Evolutionary conservation across 2,113 vertebrate genomes (phyloP), one percentile per base, ranked within the genome.

Genomic region (Podarcis raffonei): DNA sequence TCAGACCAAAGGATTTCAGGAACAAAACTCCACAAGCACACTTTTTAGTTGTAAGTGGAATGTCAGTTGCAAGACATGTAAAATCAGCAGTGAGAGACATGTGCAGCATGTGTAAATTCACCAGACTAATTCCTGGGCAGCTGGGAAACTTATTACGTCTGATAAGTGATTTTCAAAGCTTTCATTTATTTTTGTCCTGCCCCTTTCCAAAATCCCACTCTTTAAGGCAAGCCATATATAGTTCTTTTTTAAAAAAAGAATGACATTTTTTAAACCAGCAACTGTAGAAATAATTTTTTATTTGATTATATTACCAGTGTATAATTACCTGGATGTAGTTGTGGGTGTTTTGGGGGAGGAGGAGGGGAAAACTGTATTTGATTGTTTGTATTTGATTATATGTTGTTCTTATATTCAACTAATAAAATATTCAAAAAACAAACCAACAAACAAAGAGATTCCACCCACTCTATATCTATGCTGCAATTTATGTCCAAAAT

Each of bases 1-100:
- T 94, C 89, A 96, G n/a, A 87, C 89, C 83, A 12, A 89, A 95
- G 94, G 94, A 83, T 90, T 93, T 92, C 72, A 90, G 93, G 92
- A 91, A 87, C 92, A 93, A 93, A 89, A 91, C 83, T 89, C 53
- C 83, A 75, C 72, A 86, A 22, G 20, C 74, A 68, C 76, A 81
- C 92, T 92, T 91, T 86, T 89, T 79, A 81, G 68, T 72, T 80
- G 81, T 37, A 68, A 85, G 86, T 89, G 90, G 85, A 89, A 83
- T 0, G 2, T 74, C 88, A 86, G 16, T 18, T 32, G 74, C 79
- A 84, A 84, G 77, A 75, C 0, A 0, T 4, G 37, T 27, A n/a
- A 74, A 53, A 88, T 90, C 94, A 84, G 62, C 81, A 27, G 30
- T 27, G 78, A 53, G 32, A 68, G 27, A 12, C n/a, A 57, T 18